Base-by-base conservation (phyloP, 2,888 invertebrate genomes). In the Ochropacha duplaris region DNA sequence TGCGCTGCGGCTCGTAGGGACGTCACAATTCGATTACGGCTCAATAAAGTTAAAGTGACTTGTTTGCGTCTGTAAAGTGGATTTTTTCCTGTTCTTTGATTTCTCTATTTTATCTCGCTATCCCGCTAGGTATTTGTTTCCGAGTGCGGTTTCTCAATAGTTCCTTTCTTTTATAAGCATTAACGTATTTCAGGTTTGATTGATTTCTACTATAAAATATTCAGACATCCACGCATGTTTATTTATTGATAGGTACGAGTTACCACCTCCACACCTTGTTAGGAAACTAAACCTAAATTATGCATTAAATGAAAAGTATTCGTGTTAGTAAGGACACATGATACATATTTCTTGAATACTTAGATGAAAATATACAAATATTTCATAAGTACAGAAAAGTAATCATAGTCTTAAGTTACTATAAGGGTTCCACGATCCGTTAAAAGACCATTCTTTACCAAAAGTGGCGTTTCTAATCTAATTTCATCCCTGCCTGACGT, bases 31-130 rank as follows among this genome's bases (percentile, higher is more conserved):
- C 92, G 92, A 92, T 92, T 92, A 92, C 92, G 86, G 88, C 91
- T 92, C 92, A 91, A 92, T 92, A 92, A 92, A 92, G 87, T 92
- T 92, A 90, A 92, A 92, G 92, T 91, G 92, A 92, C 89, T 92
- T 92, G 92, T 92, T 92, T 92, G 87, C 87, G 90, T 92, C 88
- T 89, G 86, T 87, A 90, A 91, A 92, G 90, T 90, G 89, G 90
- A 88, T 90, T 90, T 92, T 91, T 91, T 90, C 85, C 85, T 88
- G 83, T 76, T 79, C 76, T 84, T 84, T 81, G 84, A 86, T 88
- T 90, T 82, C 81, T 85, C 80, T 80, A 83, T 87, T 86, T 84
- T 81, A 79, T 75, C 81, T 78, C 74, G 68, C 44, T 44, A 19
- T 69, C 74, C 74, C 71, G 65, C 71, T 71, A 71, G 66, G 71